Evolutionary conservation across 2,888 invertebrate species (phyloP), one percentile per base, ranked within the genome.

Genomic region (Protodeltote pygarga): DNA sequence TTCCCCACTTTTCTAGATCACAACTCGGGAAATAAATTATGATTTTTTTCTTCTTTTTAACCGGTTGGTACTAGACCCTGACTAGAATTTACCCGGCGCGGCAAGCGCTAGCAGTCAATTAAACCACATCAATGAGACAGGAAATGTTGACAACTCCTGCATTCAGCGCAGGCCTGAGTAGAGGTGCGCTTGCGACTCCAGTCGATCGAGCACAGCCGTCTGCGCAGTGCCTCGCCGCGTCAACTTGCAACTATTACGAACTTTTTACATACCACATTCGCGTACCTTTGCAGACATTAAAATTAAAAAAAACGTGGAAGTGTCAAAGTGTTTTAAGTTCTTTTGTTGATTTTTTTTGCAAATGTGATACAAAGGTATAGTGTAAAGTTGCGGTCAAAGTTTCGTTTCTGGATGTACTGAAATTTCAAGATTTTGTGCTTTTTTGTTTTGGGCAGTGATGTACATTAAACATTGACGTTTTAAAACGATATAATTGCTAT

Each of bases 141-240:
- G 73, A 81, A 89, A 81, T 69, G 88, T 89, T 89, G 66, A 0
- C 47, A 3, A 59, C 60, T 40, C 71, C 86, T 81, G 79, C 49
- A 51, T 73, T 74, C 65, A 74, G 73, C 77, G 69, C 75, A 73
- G 78, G 77, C 73, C 76, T 73, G 77, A 54, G 77, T 72, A 49
- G 77, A 80, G 78, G 55, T 85, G 89, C 90, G 90, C 88, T 75
- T 79, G 88, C 86, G 88, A 77, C 75, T 71, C 77, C 89, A 90
- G 90, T 90, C 86, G 81, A 76, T 83, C 85, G 88, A 82, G 87
- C 73, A 77, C 83, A 73, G 73, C 77, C 81, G 78, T 73, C 81
- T 77, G 85, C 72, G 84, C 75, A 71, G 73, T 78, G 69, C 64
- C 73, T 75, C 75, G 80, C 78, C 63, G 66, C 81, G 77, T 65